Base-by-base conservation (phyloP, 1,140 invertebrate genomes). In the Saccostrea cuccullata region DNA sequence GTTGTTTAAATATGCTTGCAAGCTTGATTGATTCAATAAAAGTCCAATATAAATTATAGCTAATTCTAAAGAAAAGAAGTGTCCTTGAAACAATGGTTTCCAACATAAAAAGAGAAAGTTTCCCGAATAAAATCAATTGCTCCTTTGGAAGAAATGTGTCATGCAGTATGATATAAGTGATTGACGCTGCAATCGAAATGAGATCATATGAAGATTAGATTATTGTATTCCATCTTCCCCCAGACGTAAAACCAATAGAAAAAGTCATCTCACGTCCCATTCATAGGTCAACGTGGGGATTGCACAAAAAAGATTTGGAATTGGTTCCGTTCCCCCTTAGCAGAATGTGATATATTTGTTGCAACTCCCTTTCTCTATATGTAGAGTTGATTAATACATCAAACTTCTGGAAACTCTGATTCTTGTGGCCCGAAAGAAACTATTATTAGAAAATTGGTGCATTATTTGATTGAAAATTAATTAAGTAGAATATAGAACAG, bases 111-210 rank as follows among this genome's bases (percentile, higher is more conserved):
- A 30, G 13, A 26, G 26, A 77, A 77, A 77, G 11, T 26, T 36
- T 77, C 13, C 30, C 5, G 26, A 77, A 77, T 30, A 26, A 77
- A 77, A 77, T 77, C 70, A 77, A 77, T 77, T 77, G 70, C 70
- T 77, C 70, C 26, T 26, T 77, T 77, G 26, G 70, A 77, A 77
- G 70, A 77, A 77, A 77, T 77, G 70, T 77, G 70, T 77, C 70
- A 77, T 77, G 30, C 26, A 26, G 70, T 77, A 36, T 77, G 13
- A 77, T 77, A 77, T 77, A 30, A 77, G 70, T 77, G 70, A 77
- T 77, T 77, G 70, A 26, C 70, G 70, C 70, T 30, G 70, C 70
- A 77, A 26, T 15, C 12, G 30, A 15, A 77, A 77, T 77, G 70
- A 30, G 70, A 77, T 30, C 26, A 36, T 30, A 30, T 15, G 26